phyloP scores from a whole-genome alignment of 1,140 invertebrate genomes.

The Nephotettix cincticeps region DNA sequence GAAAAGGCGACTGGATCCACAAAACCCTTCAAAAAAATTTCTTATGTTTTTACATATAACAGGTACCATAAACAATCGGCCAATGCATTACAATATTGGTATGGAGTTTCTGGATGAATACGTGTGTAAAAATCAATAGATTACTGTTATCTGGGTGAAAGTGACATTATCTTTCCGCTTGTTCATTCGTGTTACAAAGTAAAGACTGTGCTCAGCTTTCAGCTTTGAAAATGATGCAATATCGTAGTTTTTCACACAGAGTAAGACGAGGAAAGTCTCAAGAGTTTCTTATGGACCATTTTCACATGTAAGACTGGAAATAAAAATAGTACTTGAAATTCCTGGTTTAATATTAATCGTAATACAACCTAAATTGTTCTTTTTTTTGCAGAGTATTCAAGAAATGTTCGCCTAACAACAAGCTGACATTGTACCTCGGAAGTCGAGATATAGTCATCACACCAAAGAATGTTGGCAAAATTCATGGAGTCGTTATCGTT shows the following conservation, averaged over 20 bases:
- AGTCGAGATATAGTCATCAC: conserved; percentile 75
- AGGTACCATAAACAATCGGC: too few species aligned
- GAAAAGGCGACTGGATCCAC: too few species aligned
- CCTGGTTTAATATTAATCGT: too few species aligned
- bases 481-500: conserved; percentile 76
- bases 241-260: not conserved
- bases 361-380: conserved; percentile 6
- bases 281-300: not conserved
- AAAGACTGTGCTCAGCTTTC: not conserved
- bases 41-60: too few species aligned
- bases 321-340: too few species aligned
- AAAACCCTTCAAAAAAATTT: too few species aligned
- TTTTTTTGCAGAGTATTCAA: conserved; percentile 58
- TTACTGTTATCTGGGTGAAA: not conserved
- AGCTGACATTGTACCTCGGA: conserved; percentile 76
- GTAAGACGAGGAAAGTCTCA: not conserved
- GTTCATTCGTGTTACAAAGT: too few species aligned
- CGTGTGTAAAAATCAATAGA: not conserved
- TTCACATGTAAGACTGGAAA: too few species aligned
- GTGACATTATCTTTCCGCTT: not conserved
- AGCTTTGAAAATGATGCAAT: not conserved
- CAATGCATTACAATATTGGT: too few species aligned
- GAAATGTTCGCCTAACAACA: conserved; percentile 80
- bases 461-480: conserved; percentile 66
- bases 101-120: not conserved